Percentiles rank a stretch among this genome's conserved stretches.
Conservation (phyloP, 1,140 invertebrate species). For the Pentalonia nigronervosa region DNA sequence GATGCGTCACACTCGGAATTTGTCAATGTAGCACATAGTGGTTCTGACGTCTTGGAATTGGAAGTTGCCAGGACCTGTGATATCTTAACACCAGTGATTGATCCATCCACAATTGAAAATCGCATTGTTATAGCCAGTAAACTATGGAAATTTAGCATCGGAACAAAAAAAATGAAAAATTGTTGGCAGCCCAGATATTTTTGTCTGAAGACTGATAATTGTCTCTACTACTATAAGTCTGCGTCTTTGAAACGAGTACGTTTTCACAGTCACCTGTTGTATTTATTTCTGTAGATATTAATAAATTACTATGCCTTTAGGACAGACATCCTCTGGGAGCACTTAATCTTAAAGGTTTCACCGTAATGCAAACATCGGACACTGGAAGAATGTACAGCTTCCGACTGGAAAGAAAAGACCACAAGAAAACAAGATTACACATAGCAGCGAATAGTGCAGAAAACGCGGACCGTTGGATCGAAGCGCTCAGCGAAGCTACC, state of each 20-base stretch:
- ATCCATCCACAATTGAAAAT: background rate
- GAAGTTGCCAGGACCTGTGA: constrained; percentile 88
- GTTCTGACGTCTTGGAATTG: constrained; percentile 78
- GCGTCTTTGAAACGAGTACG: constrained; percentile 72
- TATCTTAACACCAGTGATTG: constrained; percentile 70
- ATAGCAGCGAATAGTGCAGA: constrained; percentile 36
- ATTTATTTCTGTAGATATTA: background rate
- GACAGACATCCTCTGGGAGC: constrained; percentile 36
- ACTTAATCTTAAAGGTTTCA: constrained; percentile 40
- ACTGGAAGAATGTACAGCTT: constrained; percentile 36
- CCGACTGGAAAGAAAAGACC: constrained; percentile 21
- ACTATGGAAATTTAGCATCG: constrained; percentile 76
- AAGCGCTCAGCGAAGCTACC: constrained; percentile 29
- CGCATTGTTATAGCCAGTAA: constrained; percentile 72
- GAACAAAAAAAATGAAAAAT: constrained; percentile 65
- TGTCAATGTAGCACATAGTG: constrained; percentile 86
- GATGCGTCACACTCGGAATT: constrained; percentile 94
- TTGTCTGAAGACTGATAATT: constrained; percentile 87
- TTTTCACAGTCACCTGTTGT: background rate
- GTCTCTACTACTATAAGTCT: constrained; percentile 94
- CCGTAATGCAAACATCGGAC: constrained; percentile 26
- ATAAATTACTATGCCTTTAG: background rate
- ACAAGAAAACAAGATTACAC: constrained; percentile 51
- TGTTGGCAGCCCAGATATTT: constrained; percentile 90
- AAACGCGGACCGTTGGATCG: constrained; percentile 42